phyloP scores from a whole-genome alignment of 2,888 invertebrate genomes.

The Trachelus stipa region DNA sequence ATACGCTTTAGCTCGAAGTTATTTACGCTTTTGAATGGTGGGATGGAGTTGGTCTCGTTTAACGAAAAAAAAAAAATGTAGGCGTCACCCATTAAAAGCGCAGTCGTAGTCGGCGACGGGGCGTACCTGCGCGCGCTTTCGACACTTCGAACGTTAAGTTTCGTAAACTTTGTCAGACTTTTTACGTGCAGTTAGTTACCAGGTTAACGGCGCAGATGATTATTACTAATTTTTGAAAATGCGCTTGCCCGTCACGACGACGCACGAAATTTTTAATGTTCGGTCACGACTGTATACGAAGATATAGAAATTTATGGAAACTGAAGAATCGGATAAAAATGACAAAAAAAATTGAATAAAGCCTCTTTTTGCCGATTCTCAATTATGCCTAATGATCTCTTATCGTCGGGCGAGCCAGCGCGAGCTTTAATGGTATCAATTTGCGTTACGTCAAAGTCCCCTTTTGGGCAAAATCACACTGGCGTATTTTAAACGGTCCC shows the following conservation, averaged over 20 bases:
- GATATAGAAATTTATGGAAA: neutral
- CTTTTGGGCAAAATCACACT: conserved; percentile 65
- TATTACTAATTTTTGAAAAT: conserved; percentile 51
- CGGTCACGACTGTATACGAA: neutral
- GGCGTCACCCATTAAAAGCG: neutral
- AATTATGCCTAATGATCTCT: conserved; percentile 6
- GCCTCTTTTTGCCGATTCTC: neutral
- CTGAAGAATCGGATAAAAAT: neutral
- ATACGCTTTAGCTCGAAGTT: neutral
- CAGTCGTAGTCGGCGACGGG: conserved; percentile 16
- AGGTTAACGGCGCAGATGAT: conserved; percentile 61
- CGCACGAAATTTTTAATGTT: neutral
- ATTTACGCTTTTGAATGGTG: too few species aligned
- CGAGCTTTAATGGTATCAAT: conserved; percentile 61
- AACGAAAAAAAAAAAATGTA: neutral
- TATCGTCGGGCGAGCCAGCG: conserved; percentile 27
- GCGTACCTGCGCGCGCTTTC: conserved; percentile 23
- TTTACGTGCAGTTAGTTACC: conserved; percentile 63
- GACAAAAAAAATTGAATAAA: neutral
- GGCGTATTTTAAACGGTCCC: conserved; percentile 61
- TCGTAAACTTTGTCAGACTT: conserved; percentile 52
- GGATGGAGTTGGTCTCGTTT: neutral
- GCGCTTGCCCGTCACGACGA: conserved; percentile 22
- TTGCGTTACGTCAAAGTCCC: conserved; percentile 65
- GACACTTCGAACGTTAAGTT: conserved; percentile 55